Conservation (phyloP, 2,113 vertebrate species). For the Rhinoderma darwinii region DNA sequence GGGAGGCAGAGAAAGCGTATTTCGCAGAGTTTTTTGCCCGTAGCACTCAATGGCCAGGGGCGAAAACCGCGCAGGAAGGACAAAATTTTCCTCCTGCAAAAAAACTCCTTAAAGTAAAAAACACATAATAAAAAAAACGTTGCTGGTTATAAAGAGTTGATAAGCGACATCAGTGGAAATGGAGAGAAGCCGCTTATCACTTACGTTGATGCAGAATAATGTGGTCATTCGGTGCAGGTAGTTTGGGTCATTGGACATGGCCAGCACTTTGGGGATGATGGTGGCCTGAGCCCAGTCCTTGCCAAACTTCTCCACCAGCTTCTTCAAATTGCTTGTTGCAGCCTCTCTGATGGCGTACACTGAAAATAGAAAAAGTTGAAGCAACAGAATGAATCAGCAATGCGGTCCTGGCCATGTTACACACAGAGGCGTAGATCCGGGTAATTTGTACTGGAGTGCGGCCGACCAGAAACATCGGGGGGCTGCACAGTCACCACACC, state of each 20-base stretch:
- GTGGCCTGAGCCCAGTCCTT: conserved; percentile 76
- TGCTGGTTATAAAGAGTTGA: background rate
- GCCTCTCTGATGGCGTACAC: conserved; percentile 76
- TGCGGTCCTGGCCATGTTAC: no score
- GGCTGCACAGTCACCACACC: no score
- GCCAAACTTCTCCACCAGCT: conserved; percentile 75
- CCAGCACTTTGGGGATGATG: conserved; percentile 76
- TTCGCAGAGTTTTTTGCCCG: no score
- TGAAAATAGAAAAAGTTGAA: conserved; percentile 39
- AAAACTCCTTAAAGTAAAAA: no score
- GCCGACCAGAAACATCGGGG: no score
- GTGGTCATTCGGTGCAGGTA: conserved; percentile 77
- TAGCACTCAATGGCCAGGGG: no score
- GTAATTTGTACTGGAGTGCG: no score
- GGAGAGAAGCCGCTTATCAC: background rate
- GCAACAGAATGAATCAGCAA: no score
- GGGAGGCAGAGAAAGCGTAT: no score
- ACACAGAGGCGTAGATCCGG: no score
- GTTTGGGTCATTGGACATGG: conserved; percentile 77
- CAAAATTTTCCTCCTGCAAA: no score
- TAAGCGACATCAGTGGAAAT: background rate
- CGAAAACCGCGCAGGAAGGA: no score
- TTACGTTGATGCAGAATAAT: conserved; percentile 77
- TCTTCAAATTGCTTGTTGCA: conserved; percentile 75
- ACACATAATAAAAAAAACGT: background rate